Percentiles rank a stretch among this genome's conserved stretches.
Evolutionary conservation across 2,888 invertebrate species (phyloP).

Genomic region (Pediacus dermestoides): DNA sequence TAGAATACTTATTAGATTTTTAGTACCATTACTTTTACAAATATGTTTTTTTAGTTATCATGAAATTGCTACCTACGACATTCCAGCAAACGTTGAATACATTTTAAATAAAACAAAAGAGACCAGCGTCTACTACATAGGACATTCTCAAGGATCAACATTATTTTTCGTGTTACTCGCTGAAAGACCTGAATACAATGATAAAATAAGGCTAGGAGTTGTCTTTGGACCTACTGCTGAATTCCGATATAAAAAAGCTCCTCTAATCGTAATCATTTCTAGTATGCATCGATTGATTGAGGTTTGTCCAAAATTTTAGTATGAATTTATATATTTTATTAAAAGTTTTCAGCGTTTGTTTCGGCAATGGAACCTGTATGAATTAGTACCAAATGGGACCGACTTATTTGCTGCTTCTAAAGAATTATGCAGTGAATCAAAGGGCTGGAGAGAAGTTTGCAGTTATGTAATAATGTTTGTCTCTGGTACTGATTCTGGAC

Average conservation of each 20-base stretch:
- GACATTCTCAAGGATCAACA: not conserved
- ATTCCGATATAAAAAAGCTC: not conserved
- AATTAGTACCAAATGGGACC: not conserved
- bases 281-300: not conserved
- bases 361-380: not conserved
- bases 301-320: not conserved
- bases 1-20: no score
- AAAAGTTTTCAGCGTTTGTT: not conserved
- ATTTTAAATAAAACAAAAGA: not conserved
- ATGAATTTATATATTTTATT: not conserved
- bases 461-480: slow-evolving; percentile 1
- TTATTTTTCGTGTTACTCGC: not conserved
- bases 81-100: not conserved
- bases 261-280: not conserved
- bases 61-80: not conserved
- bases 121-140: not conserved
- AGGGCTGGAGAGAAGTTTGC: slow-evolving; percentile 1
- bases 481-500: not conserved
- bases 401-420: not conserved
- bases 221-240: not conserved
- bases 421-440: not conserved
- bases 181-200: slow-evolving; percentile 1
- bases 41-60: not conserved
- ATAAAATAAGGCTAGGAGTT: slow-evolving; percentile 1
- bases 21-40: no score